phyloP scores from a whole-genome alignment of 2,888 invertebrate species.

The Graphium colonna region DNA sequence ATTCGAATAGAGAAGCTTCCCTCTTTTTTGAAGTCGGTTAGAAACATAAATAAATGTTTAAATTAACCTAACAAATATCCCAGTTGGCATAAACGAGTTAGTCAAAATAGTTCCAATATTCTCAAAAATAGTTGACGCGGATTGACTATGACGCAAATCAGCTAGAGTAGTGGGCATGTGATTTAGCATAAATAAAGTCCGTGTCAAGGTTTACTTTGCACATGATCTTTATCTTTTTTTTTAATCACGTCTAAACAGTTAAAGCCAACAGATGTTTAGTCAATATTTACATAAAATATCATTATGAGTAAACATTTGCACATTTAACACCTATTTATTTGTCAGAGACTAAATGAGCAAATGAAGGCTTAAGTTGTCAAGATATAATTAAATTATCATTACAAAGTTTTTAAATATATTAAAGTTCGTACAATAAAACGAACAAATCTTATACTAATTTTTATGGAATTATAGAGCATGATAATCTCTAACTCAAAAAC shows the following conservation, averaged over 20 bases:
- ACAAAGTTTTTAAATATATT: no score
- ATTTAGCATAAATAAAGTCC: constrained; percentile 18
- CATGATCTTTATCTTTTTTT: constrained; percentile 22
- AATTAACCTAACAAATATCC: not conserved
- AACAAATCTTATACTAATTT: no score
- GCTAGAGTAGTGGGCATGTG: constrained; percentile 21
- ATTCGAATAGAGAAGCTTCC: no score
- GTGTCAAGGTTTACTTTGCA: constrained; percentile 22
- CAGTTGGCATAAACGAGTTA: not conserved
- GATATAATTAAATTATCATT: not conserved
- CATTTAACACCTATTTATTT: constrained; percentile 6
- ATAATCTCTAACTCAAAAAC: no score
- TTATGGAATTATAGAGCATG: no score
- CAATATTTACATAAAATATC: constrained; percentile 7
- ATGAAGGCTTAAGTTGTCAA: constrained; percentile 5
- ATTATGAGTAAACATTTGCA: constrained; percentile 13
- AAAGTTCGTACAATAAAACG: no score
- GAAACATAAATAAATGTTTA: not conserved
- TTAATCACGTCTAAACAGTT: constrained; percentile 2
- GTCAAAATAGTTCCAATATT: constrained; percentile 5
- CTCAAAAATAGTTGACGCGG: constrained; percentile 1
- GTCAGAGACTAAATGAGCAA: constrained; percentile 5
- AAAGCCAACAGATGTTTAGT: constrained; percentile 10
- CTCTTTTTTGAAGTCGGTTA: no score
- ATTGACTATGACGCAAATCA: constrained; percentile 18